A percentile compares a stretch with the other conserved stretches of the same genome.
Evolutionary conservation across 2,797 vertebrate species (phyloP).

Genomic region (Brachymystax lenok): DNA sequence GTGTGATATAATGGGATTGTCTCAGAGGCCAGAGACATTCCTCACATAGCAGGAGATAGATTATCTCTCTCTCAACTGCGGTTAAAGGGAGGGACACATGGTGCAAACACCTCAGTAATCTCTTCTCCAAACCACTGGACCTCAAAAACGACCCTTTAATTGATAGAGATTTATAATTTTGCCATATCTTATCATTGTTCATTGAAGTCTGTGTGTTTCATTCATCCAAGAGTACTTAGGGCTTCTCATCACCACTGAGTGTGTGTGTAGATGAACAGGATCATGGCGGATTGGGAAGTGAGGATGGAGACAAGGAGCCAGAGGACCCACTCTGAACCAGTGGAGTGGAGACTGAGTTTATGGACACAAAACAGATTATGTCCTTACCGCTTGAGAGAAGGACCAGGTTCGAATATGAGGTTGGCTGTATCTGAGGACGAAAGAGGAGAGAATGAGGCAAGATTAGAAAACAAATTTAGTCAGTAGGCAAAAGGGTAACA

Average conservation of each 20-base stretch:
- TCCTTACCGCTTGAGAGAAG: slow-evolving; percentile 83
- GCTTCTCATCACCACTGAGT: not conserved
- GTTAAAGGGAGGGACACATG: slow-evolving; percentile 8
- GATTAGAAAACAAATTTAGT: slow-evolving; percentile 17
- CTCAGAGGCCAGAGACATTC: slow-evolving; percentile 43
- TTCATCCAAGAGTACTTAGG: not conserved
- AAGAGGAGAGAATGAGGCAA: slow-evolving; percentile 25
- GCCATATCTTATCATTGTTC: not conserved
- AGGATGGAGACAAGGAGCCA: not conserved
- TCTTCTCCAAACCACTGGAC: not conserved
- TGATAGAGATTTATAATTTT: not conserved
- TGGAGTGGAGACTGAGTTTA: not conserved
- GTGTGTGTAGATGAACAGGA: slow-evolving; percentile 3
- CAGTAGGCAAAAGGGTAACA: not conserved
- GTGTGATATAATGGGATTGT: slow-evolving; percentile 20
- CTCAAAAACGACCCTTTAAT: not conserved
- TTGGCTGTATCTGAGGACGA: slow-evolving; percentile 74
- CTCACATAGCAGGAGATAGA: slow-evolving; percentile 18
- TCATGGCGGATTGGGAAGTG: not conserved
- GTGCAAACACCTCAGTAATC: not conserved
- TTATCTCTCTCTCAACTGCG: not conserved
- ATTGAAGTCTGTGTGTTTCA: not conserved
- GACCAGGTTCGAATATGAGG: slow-evolving; percentile 78
- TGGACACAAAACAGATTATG: not conserved
- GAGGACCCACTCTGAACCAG: not conserved